Percentiles rank a stretch among this genome's conserved stretches.
phyloP scores from a whole-genome alignment of 2,888 invertebrate species.

The Amphipoea oculea region DNA sequence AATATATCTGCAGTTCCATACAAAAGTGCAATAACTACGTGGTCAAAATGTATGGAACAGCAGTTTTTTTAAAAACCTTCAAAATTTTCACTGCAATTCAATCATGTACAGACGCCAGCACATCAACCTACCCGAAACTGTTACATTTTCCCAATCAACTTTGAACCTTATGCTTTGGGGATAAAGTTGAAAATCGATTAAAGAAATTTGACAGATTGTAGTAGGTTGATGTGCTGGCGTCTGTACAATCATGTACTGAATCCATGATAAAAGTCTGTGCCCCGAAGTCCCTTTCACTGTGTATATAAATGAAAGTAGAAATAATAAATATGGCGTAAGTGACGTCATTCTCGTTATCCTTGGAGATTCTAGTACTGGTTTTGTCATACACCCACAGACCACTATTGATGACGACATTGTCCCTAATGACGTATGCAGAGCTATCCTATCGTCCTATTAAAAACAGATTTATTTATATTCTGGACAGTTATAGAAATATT shows the following conservation, averaged over 20 bases:
- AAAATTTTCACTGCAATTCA: background rate
- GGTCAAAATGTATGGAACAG: background rate
- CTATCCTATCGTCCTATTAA: background rate
- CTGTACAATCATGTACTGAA: background rate
- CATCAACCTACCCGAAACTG: too few relatives aligned
- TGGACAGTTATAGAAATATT: background rate
- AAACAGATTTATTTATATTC: background rate
- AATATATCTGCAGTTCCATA: background rate
- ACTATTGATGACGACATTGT: constrained; percentile 11
- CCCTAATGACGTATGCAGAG: constrained; percentile 4
- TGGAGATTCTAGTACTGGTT: constrained; percentile 1
- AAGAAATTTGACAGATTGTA: too few relatives aligned
- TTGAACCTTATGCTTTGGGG: too few relatives aligned
- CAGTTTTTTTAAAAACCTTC: background rate
- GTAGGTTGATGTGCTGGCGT: too few relatives aligned
- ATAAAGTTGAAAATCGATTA: too few relatives aligned
- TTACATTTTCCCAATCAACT: too few relatives aligned
- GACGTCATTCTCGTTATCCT: constrained; percentile 6
- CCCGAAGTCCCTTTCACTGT: background rate
- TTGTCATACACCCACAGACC: constrained; percentile 21
- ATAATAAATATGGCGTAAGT: background rate
- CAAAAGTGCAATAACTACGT: background rate
- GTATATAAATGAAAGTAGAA: background rate
- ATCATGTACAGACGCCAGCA: too few relatives aligned
- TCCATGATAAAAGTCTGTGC: background rate